Conservation (phyloP, 2,113 vertebrate species). For the Herpetotheres cachinnans region DNA sequence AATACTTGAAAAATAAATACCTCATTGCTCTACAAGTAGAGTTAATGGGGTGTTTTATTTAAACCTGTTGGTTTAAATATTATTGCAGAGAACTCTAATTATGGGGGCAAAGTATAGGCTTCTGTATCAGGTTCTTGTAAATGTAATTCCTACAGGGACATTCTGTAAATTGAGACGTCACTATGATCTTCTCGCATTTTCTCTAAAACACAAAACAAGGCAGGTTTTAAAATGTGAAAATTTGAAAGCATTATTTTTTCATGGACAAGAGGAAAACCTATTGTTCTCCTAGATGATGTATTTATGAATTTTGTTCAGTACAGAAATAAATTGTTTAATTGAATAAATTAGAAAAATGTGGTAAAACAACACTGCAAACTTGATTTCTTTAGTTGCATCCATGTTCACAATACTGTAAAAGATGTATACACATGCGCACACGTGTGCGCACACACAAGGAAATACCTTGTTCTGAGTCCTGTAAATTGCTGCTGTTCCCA, state of each 20-base stretch:
- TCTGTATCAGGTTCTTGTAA: conserved; percentile 77
- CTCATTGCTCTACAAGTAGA: conserved; percentile 76
- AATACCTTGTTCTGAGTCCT: conserved; percentile 56
- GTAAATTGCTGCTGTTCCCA: conserved; percentile 78
- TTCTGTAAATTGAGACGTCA: conserved; percentile 65
- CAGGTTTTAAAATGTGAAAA: conserved; percentile 74
- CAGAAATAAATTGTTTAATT: conserved; percentile 57
- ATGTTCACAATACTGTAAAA: not conserved
- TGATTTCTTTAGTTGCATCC: conserved; percentile 32
- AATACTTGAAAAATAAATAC: conserved; percentile 88
- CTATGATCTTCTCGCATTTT: conserved; percentile 61
- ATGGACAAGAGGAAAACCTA: conserved; percentile 68
- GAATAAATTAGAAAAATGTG: conserved; percentile 72
- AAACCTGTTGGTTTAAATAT: conserved; percentile 79
- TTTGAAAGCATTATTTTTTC: conserved; percentile 75
- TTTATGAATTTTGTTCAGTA: conserved; percentile 76
- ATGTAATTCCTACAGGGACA: conserved; percentile 71
- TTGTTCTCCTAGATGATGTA: conserved; percentile 72
- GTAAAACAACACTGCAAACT: conserved; percentile 36
- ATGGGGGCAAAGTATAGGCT: conserved; percentile 74
- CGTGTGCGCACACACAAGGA: not conserved
- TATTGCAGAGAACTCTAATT: conserved; percentile 73
- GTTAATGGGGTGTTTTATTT: conserved; percentile 72
- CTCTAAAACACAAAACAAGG: conserved; percentile 59
- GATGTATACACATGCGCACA: not conserved